Conservation (phyloP, 2,113 vertebrate species). For the Indicator maculatus region DNA sequence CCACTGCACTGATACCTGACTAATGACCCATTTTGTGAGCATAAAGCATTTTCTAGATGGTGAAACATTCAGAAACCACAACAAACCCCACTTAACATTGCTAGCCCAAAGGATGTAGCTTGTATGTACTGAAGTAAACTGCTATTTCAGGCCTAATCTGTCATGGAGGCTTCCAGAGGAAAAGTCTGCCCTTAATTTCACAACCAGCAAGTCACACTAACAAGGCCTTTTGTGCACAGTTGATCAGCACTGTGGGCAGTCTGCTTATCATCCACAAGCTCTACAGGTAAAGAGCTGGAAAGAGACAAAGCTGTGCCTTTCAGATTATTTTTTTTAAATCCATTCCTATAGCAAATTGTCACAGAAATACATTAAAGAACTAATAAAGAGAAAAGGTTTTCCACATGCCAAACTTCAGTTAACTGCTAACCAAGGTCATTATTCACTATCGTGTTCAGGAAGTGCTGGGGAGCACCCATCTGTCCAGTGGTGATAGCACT, state of each 20-base stretch:
- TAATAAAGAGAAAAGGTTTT: neutral
- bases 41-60: neutral
- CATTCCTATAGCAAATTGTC: neutral
- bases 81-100: neutral
- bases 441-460: neutral
- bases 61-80: neutral
- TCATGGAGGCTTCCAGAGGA: neutral
- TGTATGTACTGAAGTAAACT: neutral
- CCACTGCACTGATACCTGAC: neutral
- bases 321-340: neutral
- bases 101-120: neutral
- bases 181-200: neutral
- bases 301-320: neutral
- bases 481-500: neutral
- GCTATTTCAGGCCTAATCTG: neutral
- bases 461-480: neutral
- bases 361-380: neutral
- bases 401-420: neutral
- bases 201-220: neutral
- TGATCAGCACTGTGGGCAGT: neutral
- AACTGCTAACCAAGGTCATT: neutral
- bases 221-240: neutral
- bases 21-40: neutral
- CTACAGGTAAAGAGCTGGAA: neutral
- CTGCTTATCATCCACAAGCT: neutral